These are phyloP conservation scores for Conomelus anceps DNA, from an alignment of 2,888 invertebrate genomes.

Conservation along the genomic window DNA sequence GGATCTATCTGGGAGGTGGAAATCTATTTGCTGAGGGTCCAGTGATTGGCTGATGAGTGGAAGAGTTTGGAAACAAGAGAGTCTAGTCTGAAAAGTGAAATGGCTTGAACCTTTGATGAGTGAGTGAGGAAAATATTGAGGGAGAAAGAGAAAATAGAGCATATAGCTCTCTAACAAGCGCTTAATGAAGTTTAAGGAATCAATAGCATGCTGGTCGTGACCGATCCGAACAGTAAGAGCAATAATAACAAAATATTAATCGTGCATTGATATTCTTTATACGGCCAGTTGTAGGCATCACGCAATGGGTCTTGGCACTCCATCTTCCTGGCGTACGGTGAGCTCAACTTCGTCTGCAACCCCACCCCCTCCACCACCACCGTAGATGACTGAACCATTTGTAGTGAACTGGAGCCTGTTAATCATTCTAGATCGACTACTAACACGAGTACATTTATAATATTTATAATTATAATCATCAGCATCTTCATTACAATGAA, in stretches of 20 bases:
- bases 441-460: too few species aligned
- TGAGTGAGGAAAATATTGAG: background rate
- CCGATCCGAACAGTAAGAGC: background rate
- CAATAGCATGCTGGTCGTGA: constrained; percentile 14
- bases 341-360: background rate
- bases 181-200: constrained; percentile 19
- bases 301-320: background rate
- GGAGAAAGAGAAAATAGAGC: background rate
- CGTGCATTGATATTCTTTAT: background rate
- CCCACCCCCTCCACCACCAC: background rate
- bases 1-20: background rate
- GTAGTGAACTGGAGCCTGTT: background rate
- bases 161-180: background rate
- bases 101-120: background rate
- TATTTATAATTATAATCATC: too few species aligned
- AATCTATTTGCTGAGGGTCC: background rate
- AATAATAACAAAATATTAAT: background rate
- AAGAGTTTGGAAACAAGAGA: background rate
- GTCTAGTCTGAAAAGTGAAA: background rate
- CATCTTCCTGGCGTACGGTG: background rate
- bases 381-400: background rate
- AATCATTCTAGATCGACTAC: background rate
- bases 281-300: background rate
- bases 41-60: background rate
- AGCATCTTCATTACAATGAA: too few species aligned